Base-by-base conservation (phyloP, 1,140 invertebrate genomes). In the Trichomalopsis sarcophagae region DNA sequence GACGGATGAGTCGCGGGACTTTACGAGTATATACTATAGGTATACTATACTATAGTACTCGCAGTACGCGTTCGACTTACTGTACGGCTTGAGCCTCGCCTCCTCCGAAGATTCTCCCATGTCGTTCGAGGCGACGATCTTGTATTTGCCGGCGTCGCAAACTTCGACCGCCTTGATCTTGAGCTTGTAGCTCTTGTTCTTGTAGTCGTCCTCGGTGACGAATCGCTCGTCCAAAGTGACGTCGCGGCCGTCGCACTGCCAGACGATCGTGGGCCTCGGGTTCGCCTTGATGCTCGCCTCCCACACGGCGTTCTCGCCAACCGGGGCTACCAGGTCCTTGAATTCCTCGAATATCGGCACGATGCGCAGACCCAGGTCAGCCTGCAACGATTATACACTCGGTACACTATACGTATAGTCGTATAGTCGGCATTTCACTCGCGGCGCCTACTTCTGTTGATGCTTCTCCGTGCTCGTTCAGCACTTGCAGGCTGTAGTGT, bases 61-160 rank as follows among this genome's bases (percentile, higher is more conserved):
- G n/a, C n/a, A n/a, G n/a, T n/a, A 27, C 27, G 27, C 27, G 0
- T 27, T n/a, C n/a, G 27, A 27, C 95, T 95, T 94, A 98, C 97
- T 97, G 88, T 96, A 96, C 27, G 91, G 89, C 21, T 89, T 89
- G n/a, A 98, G 94, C 86, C 94, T 94, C 27, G 96, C 97, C 84
- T 96, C 94, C 13, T 95, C 94, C 74, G 93, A 93, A 30, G 95
- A 94, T 90, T 97, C 96, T 7, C 98, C 97, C 55, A 96, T 92
- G 85, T 95, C 95, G 90, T 98, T 98, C 40, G 94, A 95, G 10
- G 97, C 97, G 1, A 93, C 95, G 7, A 97, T 91, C 40, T 94
- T 95, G 89, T 99, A 99, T 30, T 94, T 94, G 5, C 97, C 98
- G 77, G 95, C 96, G 90, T 99, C 98, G 14, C 94, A 94, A 9